These are phyloP conservation scores for Stylophora pistillata DNA, from an alignment of 64 coral and sea anemone genomes.

Conservation along the genomic window DNA sequence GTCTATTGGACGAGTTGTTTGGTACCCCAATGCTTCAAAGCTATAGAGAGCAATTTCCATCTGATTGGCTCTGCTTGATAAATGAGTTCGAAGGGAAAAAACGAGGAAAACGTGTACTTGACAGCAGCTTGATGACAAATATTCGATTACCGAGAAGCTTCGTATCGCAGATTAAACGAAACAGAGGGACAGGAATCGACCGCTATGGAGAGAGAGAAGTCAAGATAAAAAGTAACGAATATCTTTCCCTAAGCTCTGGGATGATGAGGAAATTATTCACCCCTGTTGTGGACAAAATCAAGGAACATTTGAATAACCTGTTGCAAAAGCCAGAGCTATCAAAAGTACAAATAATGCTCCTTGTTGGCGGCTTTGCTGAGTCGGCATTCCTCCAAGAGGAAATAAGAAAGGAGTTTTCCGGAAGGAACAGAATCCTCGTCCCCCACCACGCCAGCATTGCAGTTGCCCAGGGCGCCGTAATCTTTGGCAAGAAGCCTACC, in stretches of 20 bases:
- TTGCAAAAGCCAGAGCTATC: neutral
- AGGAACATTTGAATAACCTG: neutral
- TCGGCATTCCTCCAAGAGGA: neutral
- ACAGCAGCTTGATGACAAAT: conserved; percentile 15
- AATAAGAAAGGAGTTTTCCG: neutral
- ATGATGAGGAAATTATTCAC: neutral
- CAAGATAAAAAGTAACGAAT: neutral
- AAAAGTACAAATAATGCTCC: neutral
- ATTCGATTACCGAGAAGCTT: conserved; percentile 46
- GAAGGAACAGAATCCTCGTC: neutral
- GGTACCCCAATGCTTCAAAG: conserved; percentile 5
- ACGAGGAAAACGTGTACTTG: conserved; percentile 36
- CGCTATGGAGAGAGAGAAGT: neutral
- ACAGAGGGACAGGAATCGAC: neutral
- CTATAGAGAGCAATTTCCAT: neutral
- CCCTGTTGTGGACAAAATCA: neutral
- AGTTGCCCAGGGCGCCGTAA: conserved; percentile 4
- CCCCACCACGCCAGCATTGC: neutral
- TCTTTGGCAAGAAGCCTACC: neutral
- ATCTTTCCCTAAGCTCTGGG: neutral
- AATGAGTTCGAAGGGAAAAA: conserved; percentile 52
- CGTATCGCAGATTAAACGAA: neutral
- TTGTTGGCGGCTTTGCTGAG: neutral
- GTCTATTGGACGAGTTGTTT: conserved; percentile 20
- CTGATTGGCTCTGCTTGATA: conserved; percentile 45